Evolutionary conservation across 2,797 vertebrate species (phyloP), one percentile per base, ranked within the genome.

Genomic region (Halcyon smyrnensis): DNA sequence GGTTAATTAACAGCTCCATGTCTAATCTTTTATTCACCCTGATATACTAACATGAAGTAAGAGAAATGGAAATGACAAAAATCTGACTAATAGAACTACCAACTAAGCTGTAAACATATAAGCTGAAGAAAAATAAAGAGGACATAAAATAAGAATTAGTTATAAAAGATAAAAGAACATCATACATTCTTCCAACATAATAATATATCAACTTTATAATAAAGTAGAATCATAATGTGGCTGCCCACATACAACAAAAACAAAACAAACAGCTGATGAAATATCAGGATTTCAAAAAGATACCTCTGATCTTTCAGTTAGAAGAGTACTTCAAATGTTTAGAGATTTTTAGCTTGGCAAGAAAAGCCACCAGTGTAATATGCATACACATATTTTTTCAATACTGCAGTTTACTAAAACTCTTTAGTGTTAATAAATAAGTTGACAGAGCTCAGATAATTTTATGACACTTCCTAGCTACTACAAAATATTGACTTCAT

Each of bases 281-380:
- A 92, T 95, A 97, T 51, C 87, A 85, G 88, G 68, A 96, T 96
- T 96, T 97, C 93, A 97, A 97, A 97, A 95, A 97, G 88, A 91
- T 93, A 95, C 64, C 94, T 96, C 96, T 97, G 96, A 97, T 96
- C 95, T 95, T 96, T 97, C 96, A 95, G 94, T 97, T 95, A 97
- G 39, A 89, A 65, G 82, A 92, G 50, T 89, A 93, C 95, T 96
- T 97, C 90, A 97, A 95, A 96, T 95, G 73, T 96, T 97, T 92
- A 96, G 93, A 94, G 81, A 93, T 94, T 97, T 97, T 97, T 94
- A 94, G 65, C 92, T 95, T 96, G 96, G 95, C 90, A 96, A 94
- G 86, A 84, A 85, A 96, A 95, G 75, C 79, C 90, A 96, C 86
- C 81, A 89, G 84, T 91, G 50, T 96, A 97, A 96, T 95, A 95